phyloP scores from a whole-genome alignment of 2,888 invertebrate genomes.

The Synergus gifuensis region DNA sequence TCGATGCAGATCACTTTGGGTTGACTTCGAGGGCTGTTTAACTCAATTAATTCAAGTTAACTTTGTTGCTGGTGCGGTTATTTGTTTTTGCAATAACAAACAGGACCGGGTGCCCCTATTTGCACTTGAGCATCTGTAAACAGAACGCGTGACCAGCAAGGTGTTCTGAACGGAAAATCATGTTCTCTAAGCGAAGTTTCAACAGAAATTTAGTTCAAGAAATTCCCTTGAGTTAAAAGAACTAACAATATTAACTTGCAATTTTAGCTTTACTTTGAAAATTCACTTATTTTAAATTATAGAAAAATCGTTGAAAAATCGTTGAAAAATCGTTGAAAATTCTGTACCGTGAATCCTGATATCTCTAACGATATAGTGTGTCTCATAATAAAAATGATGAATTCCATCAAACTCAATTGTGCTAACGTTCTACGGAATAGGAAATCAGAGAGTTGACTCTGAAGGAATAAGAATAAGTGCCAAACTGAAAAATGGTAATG shows the following conservation, averaged over 20 bases:
- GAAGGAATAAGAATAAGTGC: conserved; percentile 32
- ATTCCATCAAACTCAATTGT: conserved; percentile 9
- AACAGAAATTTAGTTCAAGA: neutral
- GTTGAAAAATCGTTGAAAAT: too few relatives aligned
- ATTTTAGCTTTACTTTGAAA: neutral
- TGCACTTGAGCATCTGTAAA: conserved; percentile 21
- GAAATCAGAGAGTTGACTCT: conserved; percentile 38
- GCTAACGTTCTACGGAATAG: conserved; percentile 24
- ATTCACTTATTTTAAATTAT: neutral
- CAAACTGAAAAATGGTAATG: conserved; percentile 40
- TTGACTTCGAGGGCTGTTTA: conserved; percentile 47
- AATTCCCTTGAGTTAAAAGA: neutral
- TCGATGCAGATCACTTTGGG: conserved; percentile 60
- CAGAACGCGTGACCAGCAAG: conserved; percentile 1
- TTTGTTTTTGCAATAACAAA: conserved; percentile 36
- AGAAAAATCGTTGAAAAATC: neutral
- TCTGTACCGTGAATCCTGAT: neutral
- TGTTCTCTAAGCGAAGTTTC: neutral
- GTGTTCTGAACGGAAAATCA: neutral
- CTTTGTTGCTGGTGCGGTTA: conserved; percentile 20
- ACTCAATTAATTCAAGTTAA: conserved; percentile 58
- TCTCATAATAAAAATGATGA: conserved; percentile 17
- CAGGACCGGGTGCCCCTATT: conserved; percentile 20
- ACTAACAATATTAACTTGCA: neutral
- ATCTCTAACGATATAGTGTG: neutral